Percentiles rank a stretch among this genome's conserved stretches.
Conservation (phyloP, 2,797 vertebrate genomes). For the Anabas testudineus region DNA sequence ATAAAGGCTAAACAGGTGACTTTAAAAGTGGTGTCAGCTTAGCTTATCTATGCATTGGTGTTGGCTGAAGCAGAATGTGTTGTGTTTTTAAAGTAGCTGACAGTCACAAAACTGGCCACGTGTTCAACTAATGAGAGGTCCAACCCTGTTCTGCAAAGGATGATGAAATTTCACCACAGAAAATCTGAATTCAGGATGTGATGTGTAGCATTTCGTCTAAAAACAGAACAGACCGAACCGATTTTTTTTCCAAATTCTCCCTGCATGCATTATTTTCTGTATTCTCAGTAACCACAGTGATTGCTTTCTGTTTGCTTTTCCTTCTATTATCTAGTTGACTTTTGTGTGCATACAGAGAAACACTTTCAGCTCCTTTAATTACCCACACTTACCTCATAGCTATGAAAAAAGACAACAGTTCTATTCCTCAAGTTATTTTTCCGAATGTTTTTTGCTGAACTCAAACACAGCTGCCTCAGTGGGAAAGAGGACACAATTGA, state of each 20-base stretch:
- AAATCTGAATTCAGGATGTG: not conserved
- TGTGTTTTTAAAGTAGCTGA: conserved; percentile 11
- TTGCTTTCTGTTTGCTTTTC: conserved; percentile 45
- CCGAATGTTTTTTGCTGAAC: conserved; percentile 31
- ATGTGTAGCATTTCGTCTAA: not conserved
- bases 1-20: conserved; percentile 23
- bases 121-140: not conserved
- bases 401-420: conserved; percentile 58
- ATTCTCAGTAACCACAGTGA: conserved; percentile 12
- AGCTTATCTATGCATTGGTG: conserved; percentile 1
- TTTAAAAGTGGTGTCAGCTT: conserved; percentile 2
- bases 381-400: conserved; percentile 61
- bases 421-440: conserved; percentile 54
- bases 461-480: conserved; percentile 68
- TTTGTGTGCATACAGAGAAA: conserved; percentile 34
- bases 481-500: conserved; percentile 50
- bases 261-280: conserved; percentile 10
- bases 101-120: not conserved
- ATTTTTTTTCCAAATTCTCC: conserved; percentile 12
- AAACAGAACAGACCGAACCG: not conserved
- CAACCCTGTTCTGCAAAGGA: not conserved
- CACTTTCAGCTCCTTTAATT: conserved; percentile 60
- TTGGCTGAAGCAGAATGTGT: not conserved
- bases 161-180: not conserved
- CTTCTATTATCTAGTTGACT: conserved; percentile 8